A percentile compares a stretch with the other conserved stretches of the same genome.
Evolutionary conservation across 2,888 invertebrate species (phyloP).

Genomic region (Chrysolina oricalcia): DNA sequence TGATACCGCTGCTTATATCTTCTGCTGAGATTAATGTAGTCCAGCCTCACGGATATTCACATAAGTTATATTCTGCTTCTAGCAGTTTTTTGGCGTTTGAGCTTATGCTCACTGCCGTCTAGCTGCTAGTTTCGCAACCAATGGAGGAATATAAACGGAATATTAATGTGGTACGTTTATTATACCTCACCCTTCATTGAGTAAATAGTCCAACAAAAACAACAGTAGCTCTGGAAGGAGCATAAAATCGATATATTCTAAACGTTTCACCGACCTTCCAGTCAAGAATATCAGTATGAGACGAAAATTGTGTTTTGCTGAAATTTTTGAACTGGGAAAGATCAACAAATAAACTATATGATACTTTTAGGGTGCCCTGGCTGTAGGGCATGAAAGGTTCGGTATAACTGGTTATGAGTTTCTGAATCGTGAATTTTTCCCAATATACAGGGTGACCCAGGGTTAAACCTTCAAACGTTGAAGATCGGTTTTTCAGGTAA

Average conservation of each 20-base stretch:
- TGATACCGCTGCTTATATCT: no score
- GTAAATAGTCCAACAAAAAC: neutral
- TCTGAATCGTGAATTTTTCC: no score
- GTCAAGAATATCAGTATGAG: neutral
- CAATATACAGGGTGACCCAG: no score
- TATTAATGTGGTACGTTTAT: slow-evolving; percentile 1
- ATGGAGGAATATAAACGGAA: neutral
- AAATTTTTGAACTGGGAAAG: neutral
- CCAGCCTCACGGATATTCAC: neutral
- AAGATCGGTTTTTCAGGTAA: no score
- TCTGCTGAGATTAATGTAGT: neutral
- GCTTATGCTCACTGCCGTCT: neutral
- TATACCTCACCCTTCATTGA: neutral
- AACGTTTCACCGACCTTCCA: neutral
- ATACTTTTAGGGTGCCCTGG: no score
- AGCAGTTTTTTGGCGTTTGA: neutral
- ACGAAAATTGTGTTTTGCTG: neutral
- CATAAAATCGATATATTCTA: neutral
- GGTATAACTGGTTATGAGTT: no score
- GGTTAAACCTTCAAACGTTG: no score
- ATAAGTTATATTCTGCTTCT: neutral
- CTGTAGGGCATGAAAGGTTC: no score
- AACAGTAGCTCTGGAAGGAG: neutral
- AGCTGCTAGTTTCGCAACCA: neutral
- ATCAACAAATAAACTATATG: no score